Percentiles rank a stretch among this genome's conserved stretches.
Conservation (phyloP, 2,888 invertebrate species). For the Zaprionus lineosus region DNA sequence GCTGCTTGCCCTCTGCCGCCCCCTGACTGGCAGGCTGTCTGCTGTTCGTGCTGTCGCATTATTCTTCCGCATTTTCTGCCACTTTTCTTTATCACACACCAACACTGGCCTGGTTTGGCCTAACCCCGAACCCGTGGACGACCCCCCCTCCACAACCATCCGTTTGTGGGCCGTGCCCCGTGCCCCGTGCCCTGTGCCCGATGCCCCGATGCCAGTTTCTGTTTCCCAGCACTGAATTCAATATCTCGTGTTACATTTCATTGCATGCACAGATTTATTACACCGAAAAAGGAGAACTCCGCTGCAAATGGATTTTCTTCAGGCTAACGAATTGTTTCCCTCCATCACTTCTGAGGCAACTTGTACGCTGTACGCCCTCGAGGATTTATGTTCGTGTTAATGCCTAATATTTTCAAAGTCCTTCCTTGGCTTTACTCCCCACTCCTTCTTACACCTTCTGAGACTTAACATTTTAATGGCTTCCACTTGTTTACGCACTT, state of each 20-base stretch:
- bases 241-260: slow-evolving; percentile 79
- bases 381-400: slow-evolving; percentile 45
- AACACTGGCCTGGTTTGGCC: slow-evolving; percentile 49
- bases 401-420: slow-evolving; percentile 41
- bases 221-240: slow-evolving; percentile 69
- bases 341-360: slow-evolving; percentile 28
- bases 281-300: slow-evolving; percentile 42
- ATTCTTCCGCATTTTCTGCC: slow-evolving; percentile 78
- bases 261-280: slow-evolving; percentile 75
- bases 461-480: too few species aligned
- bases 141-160: slow-evolving; percentile 11
- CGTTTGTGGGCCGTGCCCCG: slow-evolving; percentile 8
- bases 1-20: slow-evolving; percentile 7
- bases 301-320: slow-evolving; percentile 24
- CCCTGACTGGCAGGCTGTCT: slow-evolving; percentile 9
- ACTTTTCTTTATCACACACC: slow-evolving; percentile 72
- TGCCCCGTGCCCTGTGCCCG: background rate
- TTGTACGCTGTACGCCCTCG: slow-evolving; percentile 13
- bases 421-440: background rate
- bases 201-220: slow-evolving; percentile 9
- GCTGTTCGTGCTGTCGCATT: slow-evolving; percentile 76
- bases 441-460: too few species aligned
- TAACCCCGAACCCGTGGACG: slow-evolving; percentile 38
- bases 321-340: slow-evolving; percentile 23
- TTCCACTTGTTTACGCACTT: too few species aligned